Percentiles rank a stretch among this genome's conserved stretches.
These are phyloP conservation scores for Tachina grossa DNA, from an alignment of 2,888 invertebrate species.

Conservation along the genomic window DNA sequence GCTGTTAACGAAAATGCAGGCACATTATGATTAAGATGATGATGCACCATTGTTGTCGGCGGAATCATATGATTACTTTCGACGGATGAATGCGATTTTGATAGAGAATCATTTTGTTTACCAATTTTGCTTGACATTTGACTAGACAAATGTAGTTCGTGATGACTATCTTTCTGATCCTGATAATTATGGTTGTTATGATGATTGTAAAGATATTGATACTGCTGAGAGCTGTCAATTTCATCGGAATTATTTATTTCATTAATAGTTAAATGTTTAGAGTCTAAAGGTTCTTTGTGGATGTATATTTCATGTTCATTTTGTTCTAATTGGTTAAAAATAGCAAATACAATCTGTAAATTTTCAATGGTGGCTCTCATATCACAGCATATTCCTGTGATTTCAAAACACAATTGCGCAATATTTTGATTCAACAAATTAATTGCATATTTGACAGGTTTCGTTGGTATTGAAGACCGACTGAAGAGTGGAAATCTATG, in stretches of 20 bases:
- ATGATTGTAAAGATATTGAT: neutral
- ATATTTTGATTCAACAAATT: constrained; percentile 97
- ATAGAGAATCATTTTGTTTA: constrained; percentile 69
- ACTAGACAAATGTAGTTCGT: constrained; percentile 24
- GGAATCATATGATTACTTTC: constrained; percentile 79
- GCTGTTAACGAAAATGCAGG: constrained; percentile 75
- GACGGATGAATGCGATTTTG: constrained; percentile 80
- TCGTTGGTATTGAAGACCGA: constrained; percentile 80
- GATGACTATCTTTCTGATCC: constrained; percentile 20
- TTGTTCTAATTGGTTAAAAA: constrained; percentile 75
- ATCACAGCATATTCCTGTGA: constrained; percentile 77
- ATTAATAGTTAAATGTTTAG: constrained; percentile 52
- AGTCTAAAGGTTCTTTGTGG: constrained; percentile 38
- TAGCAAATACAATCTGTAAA: constrained; percentile 78
- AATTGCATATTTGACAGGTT: constrained; percentile 90
- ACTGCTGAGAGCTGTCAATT: constrained; percentile 32
- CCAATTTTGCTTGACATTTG: constrained; percentile 52
- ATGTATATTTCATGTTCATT: constrained; percentile 62
- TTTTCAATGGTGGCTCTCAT: constrained; percentile 80
- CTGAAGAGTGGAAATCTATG: constrained; percentile 91
- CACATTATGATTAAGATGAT: constrained; percentile 67
- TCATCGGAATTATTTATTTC: constrained; percentile 65
- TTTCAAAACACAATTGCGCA: constrained; percentile 88
- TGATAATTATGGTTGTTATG: constrained; percentile 36
- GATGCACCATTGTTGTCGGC: constrained; percentile 59